Conservation (phyloP, 2,797 vertebrate species). For the Pelodytes ibericus region DNA sequence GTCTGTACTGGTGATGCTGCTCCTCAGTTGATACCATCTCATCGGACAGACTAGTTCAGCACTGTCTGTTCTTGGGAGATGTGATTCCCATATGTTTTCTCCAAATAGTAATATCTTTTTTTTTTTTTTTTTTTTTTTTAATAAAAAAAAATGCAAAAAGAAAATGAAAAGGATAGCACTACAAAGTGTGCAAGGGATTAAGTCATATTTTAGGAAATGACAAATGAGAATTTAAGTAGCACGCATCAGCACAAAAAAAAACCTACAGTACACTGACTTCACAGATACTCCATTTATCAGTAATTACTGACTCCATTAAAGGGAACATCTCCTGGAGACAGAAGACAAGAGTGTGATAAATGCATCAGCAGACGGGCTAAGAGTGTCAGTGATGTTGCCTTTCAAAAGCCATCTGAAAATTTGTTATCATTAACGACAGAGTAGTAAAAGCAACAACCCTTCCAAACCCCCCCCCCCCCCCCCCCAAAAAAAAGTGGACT, state of each 20-base stretch:
- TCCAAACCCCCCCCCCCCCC: too few species aligned
- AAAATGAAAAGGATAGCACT: not conserved
- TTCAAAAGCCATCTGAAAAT: conserved; percentile 88
- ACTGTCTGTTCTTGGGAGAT: too few species aligned
- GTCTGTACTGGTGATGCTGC: too few species aligned
- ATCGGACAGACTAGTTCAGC: too few species aligned
- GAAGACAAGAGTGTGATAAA: conserved; percentile 83
- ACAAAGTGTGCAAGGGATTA: not conserved
- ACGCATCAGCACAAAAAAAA: conserved; percentile 82
- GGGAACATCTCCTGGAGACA: conserved; percentile 82
- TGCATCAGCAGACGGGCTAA: conserved; percentile 82
- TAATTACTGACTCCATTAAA: conserved; percentile 88
- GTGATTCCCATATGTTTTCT: too few species aligned
- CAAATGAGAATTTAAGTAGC: conserved; percentile 72
- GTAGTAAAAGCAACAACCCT: too few species aligned
- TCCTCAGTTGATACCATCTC: too few species aligned
- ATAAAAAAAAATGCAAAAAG: not conserved
- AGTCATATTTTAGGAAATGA: conserved; percentile 68
- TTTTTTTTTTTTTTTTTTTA: not conserved
- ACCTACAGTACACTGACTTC: conserved; percentile 81
- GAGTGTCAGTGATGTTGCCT: conserved; percentile 87
- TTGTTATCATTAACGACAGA: conserved; percentile 86
- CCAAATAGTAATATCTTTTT: too few species aligned
- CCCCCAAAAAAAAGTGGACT: conserved; percentile 71
- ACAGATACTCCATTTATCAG: conserved; percentile 91